phyloP scores from a whole-genome alignment of 2,888 invertebrate species.

The Papilio demoleus region DNA sequence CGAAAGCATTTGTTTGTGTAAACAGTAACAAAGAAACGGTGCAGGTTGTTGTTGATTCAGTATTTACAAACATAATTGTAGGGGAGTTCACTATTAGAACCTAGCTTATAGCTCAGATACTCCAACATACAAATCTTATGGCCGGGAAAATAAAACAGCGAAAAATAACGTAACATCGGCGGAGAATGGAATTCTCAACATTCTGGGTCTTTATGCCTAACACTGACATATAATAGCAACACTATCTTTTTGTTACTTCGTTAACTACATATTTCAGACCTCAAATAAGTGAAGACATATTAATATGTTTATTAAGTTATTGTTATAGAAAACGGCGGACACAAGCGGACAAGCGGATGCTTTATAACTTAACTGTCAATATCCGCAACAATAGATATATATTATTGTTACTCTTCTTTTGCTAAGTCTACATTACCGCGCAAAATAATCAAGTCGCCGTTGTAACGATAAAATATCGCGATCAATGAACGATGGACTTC shows the following conservation, averaged over 20 bases:
- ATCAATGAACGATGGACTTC: too few relatives aligned
- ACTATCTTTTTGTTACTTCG: too few relatives aligned
- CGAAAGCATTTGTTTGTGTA: slow-evolving; percentile 2
- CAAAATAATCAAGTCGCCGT: too few relatives aligned
- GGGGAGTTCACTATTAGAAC: background rate
- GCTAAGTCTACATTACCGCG: too few relatives aligned
- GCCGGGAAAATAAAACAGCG: too few relatives aligned
- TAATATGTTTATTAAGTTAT: background rate
- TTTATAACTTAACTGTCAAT: background rate
- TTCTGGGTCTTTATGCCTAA: too few relatives aligned
- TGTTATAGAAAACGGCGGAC: background rate
- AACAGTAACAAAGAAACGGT: background rate
- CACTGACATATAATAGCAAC: too few relatives aligned
- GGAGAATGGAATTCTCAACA: too few relatives aligned
- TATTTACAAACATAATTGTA: background rate
- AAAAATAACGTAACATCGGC: too few relatives aligned
- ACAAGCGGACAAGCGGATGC: background rate
- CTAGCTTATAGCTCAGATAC: background rate
- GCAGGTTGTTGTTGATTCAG: slow-evolving; percentile 1
- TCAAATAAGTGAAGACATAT: background rate
- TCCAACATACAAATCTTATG: too few relatives aligned
- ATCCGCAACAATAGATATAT: background rate
- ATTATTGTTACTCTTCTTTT: background rate
- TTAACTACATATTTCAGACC: too few relatives aligned
- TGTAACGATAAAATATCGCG: too few relatives aligned